A percentile compares a stretch with the other conserved stretches of the same genome.
Evolutionary conservation across 2,797 vertebrate species (phyloP).

Genomic region (Nannoperca obscura): DNA sequence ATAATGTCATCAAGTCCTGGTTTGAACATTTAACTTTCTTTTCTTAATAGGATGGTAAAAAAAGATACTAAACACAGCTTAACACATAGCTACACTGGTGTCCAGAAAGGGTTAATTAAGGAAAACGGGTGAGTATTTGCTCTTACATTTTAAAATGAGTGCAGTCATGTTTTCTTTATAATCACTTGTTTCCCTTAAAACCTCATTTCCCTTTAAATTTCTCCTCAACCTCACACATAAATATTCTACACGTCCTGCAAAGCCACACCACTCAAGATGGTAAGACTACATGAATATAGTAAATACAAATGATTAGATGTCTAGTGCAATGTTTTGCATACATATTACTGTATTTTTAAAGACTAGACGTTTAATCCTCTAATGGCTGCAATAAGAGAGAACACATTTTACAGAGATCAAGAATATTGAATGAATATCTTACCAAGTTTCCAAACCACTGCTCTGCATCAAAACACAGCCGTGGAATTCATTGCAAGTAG

Average conservation of each 20-base stretch:
- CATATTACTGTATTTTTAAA: not conserved
- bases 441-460: slow-evolving; percentile 55
- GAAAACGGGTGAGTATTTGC: not conserved
- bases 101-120: not conserved
- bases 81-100: not conserved
- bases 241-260: not conserved
- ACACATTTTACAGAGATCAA: not conserved
- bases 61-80: not conserved
- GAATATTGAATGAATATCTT: slow-evolving; percentile 24
- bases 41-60: not conserved
- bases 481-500: not conserved
- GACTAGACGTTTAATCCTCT: not conserved
- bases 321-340: not conserved
- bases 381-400: not conserved
- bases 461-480: slow-evolving; percentile 44
- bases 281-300: not conserved
- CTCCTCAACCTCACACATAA: not conserved
- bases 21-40: not conserved
- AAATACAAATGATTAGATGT: not conserved
- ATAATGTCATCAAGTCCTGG: not conserved
- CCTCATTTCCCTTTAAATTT: not conserved
- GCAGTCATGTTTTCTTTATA: not conserved
- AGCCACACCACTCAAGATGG: not conserved
- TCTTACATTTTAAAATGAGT: not conserved
- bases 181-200: not conserved